Percentiles rank a stretch among this genome's conserved stretches.
Conservation (phyloP, 2,888 invertebrate species). For the Agrypnus murinus region DNA sequence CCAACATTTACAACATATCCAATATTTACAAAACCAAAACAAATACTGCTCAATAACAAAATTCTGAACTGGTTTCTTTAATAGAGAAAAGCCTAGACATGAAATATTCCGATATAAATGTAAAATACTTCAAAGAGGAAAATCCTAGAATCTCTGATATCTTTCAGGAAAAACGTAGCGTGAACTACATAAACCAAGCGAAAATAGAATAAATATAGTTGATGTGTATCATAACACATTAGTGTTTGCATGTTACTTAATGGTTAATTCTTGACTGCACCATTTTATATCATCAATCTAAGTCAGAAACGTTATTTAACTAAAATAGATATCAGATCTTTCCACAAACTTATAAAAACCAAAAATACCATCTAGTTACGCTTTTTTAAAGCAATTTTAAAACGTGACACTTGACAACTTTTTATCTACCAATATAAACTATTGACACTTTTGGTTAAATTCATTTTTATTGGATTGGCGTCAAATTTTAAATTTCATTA, state of each 20-base stretch:
- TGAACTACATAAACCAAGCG: not conserved
- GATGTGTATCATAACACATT: conserved; percentile 8
- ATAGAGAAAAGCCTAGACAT: too few relatives aligned
- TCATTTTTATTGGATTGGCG: not conserved
- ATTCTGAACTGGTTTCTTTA: too few relatives aligned
- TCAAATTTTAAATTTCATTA: not conserved
- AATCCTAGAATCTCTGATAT: too few relatives aligned
- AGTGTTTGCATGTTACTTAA: conserved; percentile 14
- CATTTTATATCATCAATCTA: conserved; percentile 13
- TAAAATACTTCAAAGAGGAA: too few relatives aligned
- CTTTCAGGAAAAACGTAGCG: too few relatives aligned
- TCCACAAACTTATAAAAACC: not conserved
- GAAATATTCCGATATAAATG: too few relatives aligned
- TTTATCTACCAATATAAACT: too few relatives aligned
- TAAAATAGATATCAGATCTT: not conserved
- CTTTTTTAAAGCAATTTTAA: not conserved
- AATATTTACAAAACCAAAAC: too few relatives aligned
- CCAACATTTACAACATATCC: too few relatives aligned
- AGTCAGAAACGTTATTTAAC: conserved; percentile 7
- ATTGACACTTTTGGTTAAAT: not conserved
- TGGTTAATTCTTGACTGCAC: conserved; percentile 25
- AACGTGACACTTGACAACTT: too few relatives aligned
- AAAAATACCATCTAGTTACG: not conserved
- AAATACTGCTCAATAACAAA: too few relatives aligned
- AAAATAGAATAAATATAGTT: conserved; percentile 8